Evolutionary conservation across 2,888 invertebrate species (phyloP), one percentile per base, ranked within the genome.

Genomic region (Drosophila mettleri): DNA sequence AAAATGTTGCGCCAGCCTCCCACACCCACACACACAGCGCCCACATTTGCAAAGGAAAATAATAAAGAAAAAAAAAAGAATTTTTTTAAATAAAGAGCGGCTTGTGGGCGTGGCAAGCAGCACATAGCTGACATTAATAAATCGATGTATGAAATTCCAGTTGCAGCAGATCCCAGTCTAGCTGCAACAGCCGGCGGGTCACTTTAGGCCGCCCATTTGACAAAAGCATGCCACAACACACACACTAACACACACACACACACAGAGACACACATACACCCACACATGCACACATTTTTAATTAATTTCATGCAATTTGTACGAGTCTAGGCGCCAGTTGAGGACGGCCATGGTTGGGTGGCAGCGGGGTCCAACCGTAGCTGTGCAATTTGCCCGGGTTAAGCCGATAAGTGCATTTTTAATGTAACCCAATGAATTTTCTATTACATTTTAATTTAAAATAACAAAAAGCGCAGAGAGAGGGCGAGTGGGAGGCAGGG

Each of bases 221-320:
- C 85, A 81, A 81, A 82, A 70, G 85, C 86, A 69, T 83, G 72
- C 83, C 83, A 38, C 67, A 75, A 66, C 63, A 68, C 65, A 70
- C 63, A 43, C 59, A 34, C 52, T 36, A 49, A 34, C 72, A 29
- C 60, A 51, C 62, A 27, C 57, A 52, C 46, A 27, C 45, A 41
- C 58, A 27, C 53, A 52, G n/a, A n/a, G 38, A 39, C 33, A 49
- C 58, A 45, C 54, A 34, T 31, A 49, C 58, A 45, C 54, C 31
- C 29, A 48, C 53, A 66, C 69, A 69, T 65, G 66, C 66, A 62
- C 77, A 85, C 83, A 85, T 85, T 88, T 85, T 85, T 85, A 85
- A 85, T 85, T 88, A 85, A 87, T 85, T 85, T 88, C 86, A 86
- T 85, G 88, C 86, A 86, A 85, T 86, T 85, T 85, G 83, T 88